Base-by-base conservation (phyloP, 2,797 vertebrate genomes). In the Halcyon leucocephala region DNA sequence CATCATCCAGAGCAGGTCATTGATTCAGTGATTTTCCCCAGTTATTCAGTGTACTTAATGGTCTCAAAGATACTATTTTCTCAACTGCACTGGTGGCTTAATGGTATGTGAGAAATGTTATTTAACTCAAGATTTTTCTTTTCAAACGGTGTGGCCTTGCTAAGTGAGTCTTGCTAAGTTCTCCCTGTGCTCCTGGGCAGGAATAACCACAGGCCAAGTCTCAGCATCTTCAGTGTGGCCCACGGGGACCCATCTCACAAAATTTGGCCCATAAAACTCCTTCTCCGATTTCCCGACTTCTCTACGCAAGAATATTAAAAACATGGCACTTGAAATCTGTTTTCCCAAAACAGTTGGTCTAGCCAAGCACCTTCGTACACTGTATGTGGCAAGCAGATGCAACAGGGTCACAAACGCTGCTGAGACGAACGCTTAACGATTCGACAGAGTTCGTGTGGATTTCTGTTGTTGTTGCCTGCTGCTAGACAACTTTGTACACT, bases 401-500 rank as follows among this genome's bases (percentile, higher is more conserved):
- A 90, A 44, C 0, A 0, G 62, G 70, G 83, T 85, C 20, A 4
- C 42, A 41, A 90, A 76, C 46, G 3, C 18, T 22, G 44, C 69
- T n/a, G 76, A 86, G 58, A 57, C 0, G 1, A 76, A 64, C 19
- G 42, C 33, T 78, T 24, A 41, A 31, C 8, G 3, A 20, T 33
- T 79, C 28, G 0, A 57, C 69, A 72, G 61, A 83, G 62, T 22
- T 65, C 0, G 0, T 44, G 70, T 31, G 46, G 51, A 7, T 21
- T 55, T 83, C 64, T 65, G 20, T 55, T 57, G 41, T 60, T 77
- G 12, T 35, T 90, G 73, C 66, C 66, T 94, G 55, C 86, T 87
- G 64, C 62, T 89, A 70, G 58, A 93, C 42, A 88, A 16, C 51
- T 72, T 41, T 5, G 4, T 55, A 69, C 39, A 13, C 70, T 76